Conservation (phyloP, 2,113 vertebrate species). For the Oenanthe oenanthe region DNA sequence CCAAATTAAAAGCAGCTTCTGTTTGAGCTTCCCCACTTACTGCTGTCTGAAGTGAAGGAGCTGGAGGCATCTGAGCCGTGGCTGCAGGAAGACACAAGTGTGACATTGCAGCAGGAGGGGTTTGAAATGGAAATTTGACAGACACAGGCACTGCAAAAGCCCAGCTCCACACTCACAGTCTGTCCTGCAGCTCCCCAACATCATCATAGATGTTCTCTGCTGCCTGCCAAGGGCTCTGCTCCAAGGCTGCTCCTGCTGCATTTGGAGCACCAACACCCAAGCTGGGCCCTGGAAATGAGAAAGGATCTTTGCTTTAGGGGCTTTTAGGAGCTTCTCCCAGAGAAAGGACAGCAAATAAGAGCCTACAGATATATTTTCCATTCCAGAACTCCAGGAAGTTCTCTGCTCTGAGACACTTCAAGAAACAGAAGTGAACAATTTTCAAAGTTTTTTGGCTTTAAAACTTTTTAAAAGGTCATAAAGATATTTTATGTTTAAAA, state of each 20-base stretch:
- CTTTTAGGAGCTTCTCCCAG: background rate
- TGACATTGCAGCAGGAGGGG: background rate
- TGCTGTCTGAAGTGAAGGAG: conserved; percentile 29
- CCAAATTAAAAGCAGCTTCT: conserved; percentile 4
- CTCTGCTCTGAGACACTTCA: background rate
- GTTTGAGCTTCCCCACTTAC: conserved; percentile 39
- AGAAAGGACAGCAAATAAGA: background rate
- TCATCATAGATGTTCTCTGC: conserved; percentile 69
- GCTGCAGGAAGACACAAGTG: conserved; percentile 43
- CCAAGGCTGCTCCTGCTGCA: conserved; percentile 69
- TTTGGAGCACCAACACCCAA: conserved; percentile 65
- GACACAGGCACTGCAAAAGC: background rate
- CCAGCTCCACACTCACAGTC: conserved; percentile 42
- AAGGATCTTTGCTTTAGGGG: background rate
- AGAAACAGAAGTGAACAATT: background rate
- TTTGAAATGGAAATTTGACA: background rate
- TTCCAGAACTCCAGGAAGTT: background rate
- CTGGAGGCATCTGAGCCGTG: background rate
- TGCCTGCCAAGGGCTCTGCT: conserved; percentile 27
- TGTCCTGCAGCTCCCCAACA: background rate
- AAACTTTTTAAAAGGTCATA: background rate
- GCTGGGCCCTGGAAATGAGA: conserved; percentile 71
- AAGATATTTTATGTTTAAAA: background rate
- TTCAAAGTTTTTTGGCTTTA: background rate
- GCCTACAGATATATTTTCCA: background rate